Evolutionary conservation across 2,888 invertebrate species (phyloP).

Genomic region (Eurytoma adleriae): DNA sequence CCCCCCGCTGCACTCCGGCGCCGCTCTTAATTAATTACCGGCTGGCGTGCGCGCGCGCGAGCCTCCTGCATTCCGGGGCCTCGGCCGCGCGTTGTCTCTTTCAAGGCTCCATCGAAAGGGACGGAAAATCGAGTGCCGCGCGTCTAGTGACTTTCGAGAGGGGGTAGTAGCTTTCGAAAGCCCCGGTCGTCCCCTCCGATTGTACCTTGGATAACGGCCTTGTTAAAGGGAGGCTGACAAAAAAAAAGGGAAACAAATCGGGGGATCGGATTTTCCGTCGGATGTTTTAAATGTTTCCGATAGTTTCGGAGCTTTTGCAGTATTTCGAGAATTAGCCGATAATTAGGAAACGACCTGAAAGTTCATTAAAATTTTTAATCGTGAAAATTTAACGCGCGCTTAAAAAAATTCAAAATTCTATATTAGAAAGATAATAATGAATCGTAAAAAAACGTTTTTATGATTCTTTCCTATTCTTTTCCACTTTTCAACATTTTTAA

Average conservation of each 20-base stretch:
- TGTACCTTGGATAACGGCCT: neutral
- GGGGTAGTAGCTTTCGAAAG: neutral
- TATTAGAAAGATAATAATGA: no score
- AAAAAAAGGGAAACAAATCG: neutral
- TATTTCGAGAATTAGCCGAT: no score
- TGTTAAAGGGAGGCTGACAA: neutral
- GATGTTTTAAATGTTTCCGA: no score
- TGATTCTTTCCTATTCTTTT: no score
- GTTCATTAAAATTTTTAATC: no score
- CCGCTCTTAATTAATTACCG: slow-evolving; percentile 69
- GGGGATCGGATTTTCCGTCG: neutral
- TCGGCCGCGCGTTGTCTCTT: no score
- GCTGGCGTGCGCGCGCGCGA: slow-evolving; percentile 18
- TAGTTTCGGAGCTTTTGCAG: no score
- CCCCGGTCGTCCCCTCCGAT: neutral
- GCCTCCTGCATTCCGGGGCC: neutral
- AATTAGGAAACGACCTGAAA: no score
- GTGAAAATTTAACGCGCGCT: no score
- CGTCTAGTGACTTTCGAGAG: neutral
- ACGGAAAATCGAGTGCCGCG: neutral
- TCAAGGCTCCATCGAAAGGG: neutral
- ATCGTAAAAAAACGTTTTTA: no score
- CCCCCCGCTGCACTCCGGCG: slow-evolving; percentile 23
- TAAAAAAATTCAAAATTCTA: no score
- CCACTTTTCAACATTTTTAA: no score